Evolutionary conservation across 2,797 vertebrate genomes (phyloP).

Genomic region (Poecile montanus): DNA sequence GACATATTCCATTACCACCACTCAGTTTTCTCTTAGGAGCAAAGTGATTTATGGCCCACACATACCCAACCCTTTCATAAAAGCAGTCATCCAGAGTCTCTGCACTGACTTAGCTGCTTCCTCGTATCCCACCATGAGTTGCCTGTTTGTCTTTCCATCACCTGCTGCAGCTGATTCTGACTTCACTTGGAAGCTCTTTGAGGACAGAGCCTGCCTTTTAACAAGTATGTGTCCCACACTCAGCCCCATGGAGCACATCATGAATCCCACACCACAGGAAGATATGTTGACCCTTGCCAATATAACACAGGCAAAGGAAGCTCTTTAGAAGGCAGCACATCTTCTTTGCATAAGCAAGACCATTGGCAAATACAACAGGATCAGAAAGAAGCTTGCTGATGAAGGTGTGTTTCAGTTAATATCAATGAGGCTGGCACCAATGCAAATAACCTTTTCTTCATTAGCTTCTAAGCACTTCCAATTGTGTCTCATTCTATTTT

Average conservation of each 20-base stretch:
- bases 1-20: neutral
- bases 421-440: slow-evolving; percentile 6
- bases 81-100: neutral
- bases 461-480: slow-evolving; percentile 31
- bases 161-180: neutral
- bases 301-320: neutral
- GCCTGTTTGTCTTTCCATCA: neutral
- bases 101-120: neutral
- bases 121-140: neutral
- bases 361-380: slow-evolving; percentile 7
- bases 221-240: neutral
- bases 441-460: neutral
- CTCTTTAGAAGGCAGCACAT: neutral
- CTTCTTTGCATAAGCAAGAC: neutral
- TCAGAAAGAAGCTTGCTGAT: neutral
- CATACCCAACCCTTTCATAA: neutral
- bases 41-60: neutral
- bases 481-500: slow-evolving; percentile 20
- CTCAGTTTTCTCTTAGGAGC: neutral
- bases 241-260: neutral
- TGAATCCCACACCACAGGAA: neutral
- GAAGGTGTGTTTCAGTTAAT: neutral
- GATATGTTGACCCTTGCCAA: neutral
- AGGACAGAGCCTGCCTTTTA: neutral
- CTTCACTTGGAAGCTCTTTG: neutral